Percentiles rank a stretch among this genome's conserved stretches.
These are phyloP conservation scores for Andricus curvator DNA, from an alignment of 2,888 invertebrate genomes.

Conservation along the genomic window DNA sequence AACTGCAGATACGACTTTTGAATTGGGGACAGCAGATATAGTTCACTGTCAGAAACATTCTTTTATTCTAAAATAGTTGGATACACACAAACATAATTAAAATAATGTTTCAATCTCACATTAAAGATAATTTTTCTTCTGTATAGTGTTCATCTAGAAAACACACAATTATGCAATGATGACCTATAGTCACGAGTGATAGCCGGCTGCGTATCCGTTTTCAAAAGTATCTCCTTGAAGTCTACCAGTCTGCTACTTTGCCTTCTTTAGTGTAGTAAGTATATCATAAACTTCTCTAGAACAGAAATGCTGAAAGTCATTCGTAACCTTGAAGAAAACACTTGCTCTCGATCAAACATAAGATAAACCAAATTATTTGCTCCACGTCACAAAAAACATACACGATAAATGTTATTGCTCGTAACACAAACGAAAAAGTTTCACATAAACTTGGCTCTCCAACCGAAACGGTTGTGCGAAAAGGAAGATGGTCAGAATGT, in stretches of 20 bases:
- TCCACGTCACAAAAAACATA: too few species aligned
- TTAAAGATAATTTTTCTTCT: neutral
- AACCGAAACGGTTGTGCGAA: neutral
- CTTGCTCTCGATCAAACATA: neutral
- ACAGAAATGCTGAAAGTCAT: conserved; percentile 1
- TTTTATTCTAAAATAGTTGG: too few species aligned
- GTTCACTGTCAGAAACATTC: too few species aligned
- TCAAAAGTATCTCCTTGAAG: neutral
- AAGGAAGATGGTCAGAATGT: neutral
- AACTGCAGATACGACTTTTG: too few species aligned
- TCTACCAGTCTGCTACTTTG: neutral
- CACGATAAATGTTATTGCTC: neutral
- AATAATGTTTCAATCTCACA: too few species aligned
- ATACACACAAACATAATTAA: too few species aligned
- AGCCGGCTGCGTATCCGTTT: neutral
- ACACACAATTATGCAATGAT: conserved; percentile 38
- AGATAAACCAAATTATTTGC: too few species aligned
- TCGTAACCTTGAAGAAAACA: neutral
- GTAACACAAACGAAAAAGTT: neutral
- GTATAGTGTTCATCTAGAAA: too few species aligned
- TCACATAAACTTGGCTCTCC: neutral
- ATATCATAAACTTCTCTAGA: neutral
- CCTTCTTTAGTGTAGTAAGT: neutral
- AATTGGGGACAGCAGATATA: too few species aligned
- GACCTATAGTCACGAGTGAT: conserved; percentile 33